Percentiles rank a stretch among this genome's conserved stretches.
Evolutionary conservation across 2,888 invertebrate genomes (phyloP).

Genomic region (Drosophila suboccidentalis): DNA sequence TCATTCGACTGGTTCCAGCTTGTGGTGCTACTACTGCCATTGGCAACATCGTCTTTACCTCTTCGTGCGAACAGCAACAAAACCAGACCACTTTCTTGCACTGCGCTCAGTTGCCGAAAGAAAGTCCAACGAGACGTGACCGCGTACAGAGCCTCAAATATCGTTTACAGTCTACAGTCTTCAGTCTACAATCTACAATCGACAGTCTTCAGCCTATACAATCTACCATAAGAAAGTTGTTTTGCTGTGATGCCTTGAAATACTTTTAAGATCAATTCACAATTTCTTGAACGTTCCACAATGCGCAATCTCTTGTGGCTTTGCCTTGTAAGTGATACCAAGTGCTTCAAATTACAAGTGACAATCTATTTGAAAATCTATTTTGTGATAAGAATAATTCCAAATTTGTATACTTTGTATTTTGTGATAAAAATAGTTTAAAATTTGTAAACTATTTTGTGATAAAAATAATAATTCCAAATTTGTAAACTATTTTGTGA

Average conservation of each 20-base stretch:
- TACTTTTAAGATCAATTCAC: conserved; percentile 15
- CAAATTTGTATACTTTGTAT: not conserved
- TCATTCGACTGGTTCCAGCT: conserved; percentile 71
- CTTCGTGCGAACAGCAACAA: conserved; percentile 72
- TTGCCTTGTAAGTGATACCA: conserved; percentile 66
- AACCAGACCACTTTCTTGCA: conserved; percentile 85
- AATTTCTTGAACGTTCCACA: conserved; percentile 25
- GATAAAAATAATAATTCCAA: not conserved
- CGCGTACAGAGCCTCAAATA: conserved; percentile 38
- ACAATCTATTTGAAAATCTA: not conserved
- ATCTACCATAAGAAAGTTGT: conserved; percentile 48
- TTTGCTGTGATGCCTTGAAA: conserved; percentile 24
- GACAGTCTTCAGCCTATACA: not conserved
- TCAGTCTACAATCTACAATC: not conserved
- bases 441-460: not conserved
- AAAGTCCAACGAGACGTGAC: conserved; percentile 82
- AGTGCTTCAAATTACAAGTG: conserved; percentile 38
- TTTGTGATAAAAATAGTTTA: not conserved
- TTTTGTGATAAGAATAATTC: not conserved
- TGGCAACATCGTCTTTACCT: conserved; percentile 3
- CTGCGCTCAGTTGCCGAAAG: conserved; percentile 84
- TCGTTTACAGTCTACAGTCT: not conserved
- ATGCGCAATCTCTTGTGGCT: conserved; percentile 64
- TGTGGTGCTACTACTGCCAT: conserved; percentile 1
- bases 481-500: not conserved